Conservation (phyloP, 2,113 vertebrate genomes). For the Phycodurus eques region DNA sequence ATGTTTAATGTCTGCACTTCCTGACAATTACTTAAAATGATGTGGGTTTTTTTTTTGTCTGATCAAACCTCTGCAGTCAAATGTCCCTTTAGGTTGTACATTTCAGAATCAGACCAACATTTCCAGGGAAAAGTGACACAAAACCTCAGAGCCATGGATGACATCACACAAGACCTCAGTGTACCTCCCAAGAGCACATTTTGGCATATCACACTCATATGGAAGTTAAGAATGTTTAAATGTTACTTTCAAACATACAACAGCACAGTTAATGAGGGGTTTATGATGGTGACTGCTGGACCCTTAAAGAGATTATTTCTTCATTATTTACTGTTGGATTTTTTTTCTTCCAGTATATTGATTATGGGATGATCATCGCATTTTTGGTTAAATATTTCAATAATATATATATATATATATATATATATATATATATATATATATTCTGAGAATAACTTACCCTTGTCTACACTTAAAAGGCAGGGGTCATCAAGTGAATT, state of each 20-base stretch:
- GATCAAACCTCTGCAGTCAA: no score
- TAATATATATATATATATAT: background rate
- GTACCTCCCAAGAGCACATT: no score
- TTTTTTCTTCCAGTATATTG: background rate
- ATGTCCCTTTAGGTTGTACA: no score
- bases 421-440: no score
- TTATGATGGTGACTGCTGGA: background rate
- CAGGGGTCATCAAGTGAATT: constrained; percentile 79
- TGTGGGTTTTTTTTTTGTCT: no score
- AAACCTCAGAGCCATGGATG: no score
- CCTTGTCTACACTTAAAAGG: constrained; percentile 77
- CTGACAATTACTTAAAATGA: no score
- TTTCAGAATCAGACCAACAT: no score
- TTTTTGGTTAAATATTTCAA: background rate
- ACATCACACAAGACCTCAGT: no score
- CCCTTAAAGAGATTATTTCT: background rate
- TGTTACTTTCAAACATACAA: background rate
- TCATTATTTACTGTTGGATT: background rate
- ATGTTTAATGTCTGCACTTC: background rate
- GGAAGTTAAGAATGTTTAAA: no score
- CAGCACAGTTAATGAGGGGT: background rate
- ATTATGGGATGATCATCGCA: background rate
- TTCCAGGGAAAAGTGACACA: no score
- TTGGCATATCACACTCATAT: no score
- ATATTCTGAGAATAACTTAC: constrained; percentile 54